phyloP scores from a whole-genome alignment of 53 echinoderm and acorn worm genomes.

The Paracentrotus lividus region DNA sequence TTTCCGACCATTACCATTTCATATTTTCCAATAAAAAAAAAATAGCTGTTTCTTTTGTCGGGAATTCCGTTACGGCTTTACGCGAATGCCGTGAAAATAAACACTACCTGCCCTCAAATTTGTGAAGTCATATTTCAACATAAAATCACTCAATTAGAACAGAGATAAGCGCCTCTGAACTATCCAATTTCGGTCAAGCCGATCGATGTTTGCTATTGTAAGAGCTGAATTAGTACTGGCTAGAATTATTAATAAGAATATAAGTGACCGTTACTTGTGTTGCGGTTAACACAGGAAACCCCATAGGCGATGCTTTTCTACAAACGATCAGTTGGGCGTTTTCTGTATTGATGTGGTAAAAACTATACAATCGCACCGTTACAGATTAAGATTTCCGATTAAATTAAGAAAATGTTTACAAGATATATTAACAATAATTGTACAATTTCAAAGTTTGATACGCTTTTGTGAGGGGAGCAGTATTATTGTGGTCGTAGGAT shows the following conservation, averaged over 20 bases:
- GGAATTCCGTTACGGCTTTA: constrained; percentile 48
- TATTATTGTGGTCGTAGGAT: too few species aligned
- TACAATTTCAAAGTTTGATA: not conserved
- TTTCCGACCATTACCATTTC: constrained; percentile 1
- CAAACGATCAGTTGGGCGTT: not conserved
- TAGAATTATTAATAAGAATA: not conserved
- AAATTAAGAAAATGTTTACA: not conserved
- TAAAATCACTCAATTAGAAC: constrained; percentile 24
- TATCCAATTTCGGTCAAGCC: constrained; percentile 31
- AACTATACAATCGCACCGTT: not conserved
- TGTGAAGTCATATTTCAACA: constrained; percentile 11
- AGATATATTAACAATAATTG: not conserved
- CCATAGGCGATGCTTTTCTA: not conserved
- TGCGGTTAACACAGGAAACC: constrained; percentile 47
- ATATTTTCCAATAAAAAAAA: constrained; percentile 4
- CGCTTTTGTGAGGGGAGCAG: not conserved
- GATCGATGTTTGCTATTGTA: constrained; percentile 31
- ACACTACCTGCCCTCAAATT: constrained; percentile 43
- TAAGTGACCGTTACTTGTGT: constrained; percentile 16
- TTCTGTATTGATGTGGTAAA: not conserved
- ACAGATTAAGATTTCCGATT: constrained; percentile 2
- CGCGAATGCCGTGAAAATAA: constrained; percentile 53
- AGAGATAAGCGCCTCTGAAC: not conserved
- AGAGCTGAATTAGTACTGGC: constrained; percentile 20
- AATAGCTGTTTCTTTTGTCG: constrained; percentile 43